phyloP scores from a whole-genome alignment of 2,888 invertebrate genomes.

The Drosophila nigricruria region DNA sequence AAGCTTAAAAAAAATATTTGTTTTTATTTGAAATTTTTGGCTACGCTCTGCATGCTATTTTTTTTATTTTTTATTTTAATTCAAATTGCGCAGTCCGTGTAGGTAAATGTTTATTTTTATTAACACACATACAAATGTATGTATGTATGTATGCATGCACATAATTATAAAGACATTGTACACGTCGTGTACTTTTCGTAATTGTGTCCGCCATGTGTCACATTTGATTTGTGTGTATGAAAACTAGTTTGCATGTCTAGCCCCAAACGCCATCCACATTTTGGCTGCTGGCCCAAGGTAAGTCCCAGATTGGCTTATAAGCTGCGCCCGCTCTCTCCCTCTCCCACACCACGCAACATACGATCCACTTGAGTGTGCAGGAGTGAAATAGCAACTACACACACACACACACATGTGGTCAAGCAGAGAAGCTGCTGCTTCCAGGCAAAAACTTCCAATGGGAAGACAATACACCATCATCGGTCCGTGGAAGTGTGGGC shows the following conservation, averaged over 20 bases:
- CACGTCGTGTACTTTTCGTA: slow-evolving; percentile 50
- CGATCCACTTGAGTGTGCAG: slow-evolving; percentile 13
- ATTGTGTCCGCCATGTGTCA: slow-evolving; percentile 73
- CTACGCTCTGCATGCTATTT: slow-evolving; percentile 40
- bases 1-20: slow-evolving; percentile 4
- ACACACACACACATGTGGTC: neutral
- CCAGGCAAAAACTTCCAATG: slow-evolving; percentile 7
- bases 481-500: slow-evolving; percentile 5
- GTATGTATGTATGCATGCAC: neutral
- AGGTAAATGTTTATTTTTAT: slow-evolving; percentile 61
- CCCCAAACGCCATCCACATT: slow-evolving; percentile 45
- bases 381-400: neutral
- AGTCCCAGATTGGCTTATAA: slow-evolving; percentile 26
- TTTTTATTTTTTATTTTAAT: slow-evolving; percentile 40
- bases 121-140: slow-evolving; percentile 38
- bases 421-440: slow-evolving; percentile 5
- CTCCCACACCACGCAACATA: neutral
- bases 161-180: slow-evolving; percentile 51
- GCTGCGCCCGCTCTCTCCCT: neutral
- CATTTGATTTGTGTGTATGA: slow-evolving; percentile 29
- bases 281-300: slow-evolving; percentile 38
- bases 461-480: slow-evolving; percentile 1
- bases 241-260: slow-evolving; percentile 56
- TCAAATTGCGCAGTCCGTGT: slow-evolving; percentile 50
- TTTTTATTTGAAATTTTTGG: slow-evolving; percentile 25